A percentile compares a stretch with the other conserved stretches of the same genome.
Conservation (phyloP, 2,797 vertebrate genomes). For the Sebastes cheni region DNA sequence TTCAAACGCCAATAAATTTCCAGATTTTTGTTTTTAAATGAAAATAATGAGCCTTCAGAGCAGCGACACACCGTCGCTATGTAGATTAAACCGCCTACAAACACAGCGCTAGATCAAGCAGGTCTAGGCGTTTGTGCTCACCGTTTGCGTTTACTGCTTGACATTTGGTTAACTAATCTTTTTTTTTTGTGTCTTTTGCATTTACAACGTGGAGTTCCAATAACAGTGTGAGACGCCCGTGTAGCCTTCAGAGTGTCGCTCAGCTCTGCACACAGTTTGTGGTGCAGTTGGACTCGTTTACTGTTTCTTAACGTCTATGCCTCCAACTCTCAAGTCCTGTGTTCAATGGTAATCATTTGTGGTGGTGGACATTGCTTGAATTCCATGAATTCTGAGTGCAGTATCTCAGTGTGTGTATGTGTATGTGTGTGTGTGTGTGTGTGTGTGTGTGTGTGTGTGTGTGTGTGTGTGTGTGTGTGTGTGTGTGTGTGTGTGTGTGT, state of each 20-base stretch:
- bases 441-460: conserved; percentile 33
- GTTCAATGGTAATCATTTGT: conserved; percentile 75
- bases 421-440: conserved; percentile 50
- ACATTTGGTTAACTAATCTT: background rate
- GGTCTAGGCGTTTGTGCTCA: conserved; percentile 33
- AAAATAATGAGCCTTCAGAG: conserved; percentile 28
- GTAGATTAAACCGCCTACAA: background rate
- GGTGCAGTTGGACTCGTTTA: conserved; percentile 43
- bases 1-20: conserved; percentile 8
- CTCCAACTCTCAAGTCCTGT: conserved; percentile 61
- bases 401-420: conserved; percentile 44
- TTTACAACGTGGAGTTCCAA: conserved; percentile 59
- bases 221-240: conserved; percentile 53
- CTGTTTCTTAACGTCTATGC: conserved; percentile 58
- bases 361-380: conserved; percentile 83
- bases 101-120: conserved; percentile 6
- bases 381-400: conserved; percentile 75
- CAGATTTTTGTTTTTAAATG: background rate
- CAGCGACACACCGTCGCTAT: conserved; percentile 13
- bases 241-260: conserved; percentile 63
- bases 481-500: background rate
- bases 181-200: conserved; percentile 19
- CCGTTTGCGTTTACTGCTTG: background rate
- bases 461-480: background rate
- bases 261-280: conserved; percentile 59